Evolutionary conservation across 2,113 vertebrate genomes (phyloP).

Genomic region (Arvicanthis niloticus): DNA sequence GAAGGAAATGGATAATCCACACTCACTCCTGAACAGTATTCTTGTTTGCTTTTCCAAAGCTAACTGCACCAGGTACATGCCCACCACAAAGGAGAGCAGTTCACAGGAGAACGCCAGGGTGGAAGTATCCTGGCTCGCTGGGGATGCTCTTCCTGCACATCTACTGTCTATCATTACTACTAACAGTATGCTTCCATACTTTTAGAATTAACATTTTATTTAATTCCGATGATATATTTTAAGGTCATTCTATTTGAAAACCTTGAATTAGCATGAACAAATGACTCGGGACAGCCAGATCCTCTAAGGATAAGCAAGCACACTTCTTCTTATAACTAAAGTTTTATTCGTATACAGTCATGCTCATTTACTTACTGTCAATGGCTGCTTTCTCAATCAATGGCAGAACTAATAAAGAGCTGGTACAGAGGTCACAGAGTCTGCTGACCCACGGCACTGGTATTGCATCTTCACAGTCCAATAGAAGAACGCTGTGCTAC

Average conservation of each 20-base stretch:
- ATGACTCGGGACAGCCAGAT: background rate
- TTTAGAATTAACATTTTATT: conserved; percentile 29
- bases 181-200: background rate
- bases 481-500: background rate
- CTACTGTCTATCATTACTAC: background rate
- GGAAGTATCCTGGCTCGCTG: background rate
- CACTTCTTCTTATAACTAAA: background rate
- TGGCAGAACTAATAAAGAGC: background rate
- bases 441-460: background rate
- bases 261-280: background rate
- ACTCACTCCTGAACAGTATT: background rate
- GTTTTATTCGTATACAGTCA: background rate
- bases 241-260: conserved; percentile 1
- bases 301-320: background rate
- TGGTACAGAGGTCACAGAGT: background rate
- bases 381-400: background rate
- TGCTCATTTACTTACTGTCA: background rate
- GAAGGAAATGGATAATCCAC: conserved; percentile 3
- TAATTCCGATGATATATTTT: conserved; percentile 4
- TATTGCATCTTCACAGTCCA: background rate
- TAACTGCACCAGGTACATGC: background rate
- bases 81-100: background rate
- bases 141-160: background rate
- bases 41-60: conserved; percentile 19
- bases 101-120: background rate